phyloP scores from a whole-genome alignment of 2,113 vertebrate species.

The Pithys albifrons region DNA sequence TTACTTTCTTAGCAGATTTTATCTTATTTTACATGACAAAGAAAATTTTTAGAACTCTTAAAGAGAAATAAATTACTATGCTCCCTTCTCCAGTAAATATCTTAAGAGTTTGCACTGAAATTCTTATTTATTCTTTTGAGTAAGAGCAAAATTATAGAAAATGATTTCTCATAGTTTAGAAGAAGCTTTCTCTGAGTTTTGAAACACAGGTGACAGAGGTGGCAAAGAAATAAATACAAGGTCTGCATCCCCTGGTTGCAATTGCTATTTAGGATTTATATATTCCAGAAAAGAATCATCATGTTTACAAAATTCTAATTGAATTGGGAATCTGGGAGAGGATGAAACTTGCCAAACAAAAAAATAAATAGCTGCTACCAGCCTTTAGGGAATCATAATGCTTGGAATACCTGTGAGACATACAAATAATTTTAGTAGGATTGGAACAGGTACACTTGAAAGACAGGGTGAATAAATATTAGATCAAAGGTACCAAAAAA shows the following conservation, averaged over 20 bases:
- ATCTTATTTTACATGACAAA: neutral
- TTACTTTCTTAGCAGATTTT: neutral
- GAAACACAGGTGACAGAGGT: neutral
- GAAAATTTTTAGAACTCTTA: neutral
- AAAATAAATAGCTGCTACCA: neutral
- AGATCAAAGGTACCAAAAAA: neutral
- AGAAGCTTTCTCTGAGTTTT: neutral
- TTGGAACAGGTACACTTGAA: neutral
- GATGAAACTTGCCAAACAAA: neutral
- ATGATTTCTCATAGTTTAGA: neutral
- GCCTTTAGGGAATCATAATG: neutral
- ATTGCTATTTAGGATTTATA: neutral
- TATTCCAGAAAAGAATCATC: neutral
- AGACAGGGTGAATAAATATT: neutral
- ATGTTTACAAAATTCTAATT: neutral
- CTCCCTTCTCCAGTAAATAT: neutral
- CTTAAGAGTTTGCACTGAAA: neutral
- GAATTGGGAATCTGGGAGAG: neutral
- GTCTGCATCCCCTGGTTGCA: rapidly evolving
- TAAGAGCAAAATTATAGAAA: neutral
- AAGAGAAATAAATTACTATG: neutral
- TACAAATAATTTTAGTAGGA: neutral
- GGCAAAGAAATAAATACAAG: neutral
- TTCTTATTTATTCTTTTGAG: neutral
- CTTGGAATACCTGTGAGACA: neutral